Base-by-base conservation (phyloP, 2,888 invertebrate genomes). In the Cybosia mesomella region DNA sequence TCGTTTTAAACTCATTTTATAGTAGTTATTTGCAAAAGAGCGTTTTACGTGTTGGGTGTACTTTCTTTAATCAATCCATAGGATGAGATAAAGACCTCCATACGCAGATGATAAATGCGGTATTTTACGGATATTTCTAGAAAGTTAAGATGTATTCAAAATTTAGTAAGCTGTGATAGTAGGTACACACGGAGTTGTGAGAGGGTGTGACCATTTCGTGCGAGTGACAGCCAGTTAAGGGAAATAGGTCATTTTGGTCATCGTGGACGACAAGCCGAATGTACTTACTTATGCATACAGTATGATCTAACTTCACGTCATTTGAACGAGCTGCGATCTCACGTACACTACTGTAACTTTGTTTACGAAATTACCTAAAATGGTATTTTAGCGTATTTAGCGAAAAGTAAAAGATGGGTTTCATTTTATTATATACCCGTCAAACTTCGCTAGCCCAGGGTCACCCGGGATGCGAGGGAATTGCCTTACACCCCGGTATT, bases 181-280 rank as follows among this genome's bases (percentile, higher is more conserved):
- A n/a, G n/a, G n/a, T n/a, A 24, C n/a, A 49, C 22, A 62, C 24
- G 32, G 22, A 58, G 57, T 58, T 67, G 62, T 62, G 49, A 62
- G 36, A 58, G 49, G 58, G 49, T 67, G 63, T 64, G 54, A 62
- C 58, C 58, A 64, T 63, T 54, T 34, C 63, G 21, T 67, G 67
- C 63, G 54, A 39, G 53, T 64, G 67, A 67, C 67, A 64, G 63
- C 39, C 67, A 64, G 64, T 67, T 67, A 67, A 67, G 58, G 58
- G 53, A 67, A 67, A 67, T 67, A 67, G 67, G 67, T 67, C 67
- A 64, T 63, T 67, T 64, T 54, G 58, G 28, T 39, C 53, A 58
- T 64, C 39, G 58, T 32, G 43, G 28, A 39, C 63, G 63, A 63
- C 63, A 62, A 22, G 15, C 18, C 32, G 32, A 34, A 36, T 59